These are phyloP conservation scores for Capitella teleta DNA, from an alignment of 1,140 invertebrate genomes.

Conservation along the genomic window DNA sequence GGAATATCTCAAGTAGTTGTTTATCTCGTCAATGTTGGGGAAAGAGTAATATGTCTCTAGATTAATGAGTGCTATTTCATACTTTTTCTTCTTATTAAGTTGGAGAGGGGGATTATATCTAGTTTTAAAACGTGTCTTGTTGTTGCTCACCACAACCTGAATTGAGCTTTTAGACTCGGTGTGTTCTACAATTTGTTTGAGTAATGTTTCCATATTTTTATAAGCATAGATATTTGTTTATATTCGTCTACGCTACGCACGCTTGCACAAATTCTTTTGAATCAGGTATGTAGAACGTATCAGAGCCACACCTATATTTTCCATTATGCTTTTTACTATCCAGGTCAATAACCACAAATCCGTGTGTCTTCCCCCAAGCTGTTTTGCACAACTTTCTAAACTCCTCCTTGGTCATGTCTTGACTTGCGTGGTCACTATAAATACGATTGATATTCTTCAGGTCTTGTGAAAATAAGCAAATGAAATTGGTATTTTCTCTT, in stretches of 20 bases:
- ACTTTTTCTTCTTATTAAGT: no score
- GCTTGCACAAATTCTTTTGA: not conserved
- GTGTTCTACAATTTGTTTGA: not conserved
- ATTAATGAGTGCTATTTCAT: no score
- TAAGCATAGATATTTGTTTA: no score
- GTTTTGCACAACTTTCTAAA: not conserved
- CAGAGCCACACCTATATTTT: not conserved
- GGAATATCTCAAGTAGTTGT: no score
- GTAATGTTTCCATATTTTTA: not conserved
- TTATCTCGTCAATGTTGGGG: not conserved
- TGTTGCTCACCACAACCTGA: not conserved
- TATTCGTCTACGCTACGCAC: no score
- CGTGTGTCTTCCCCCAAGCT: not conserved
- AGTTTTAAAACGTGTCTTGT: not conserved
- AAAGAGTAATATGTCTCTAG: no score
- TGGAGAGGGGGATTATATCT: not conserved
- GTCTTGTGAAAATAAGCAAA: not conserved
- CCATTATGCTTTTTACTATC: not conserved
- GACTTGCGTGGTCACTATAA: not conserved
- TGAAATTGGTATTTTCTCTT: not conserved
- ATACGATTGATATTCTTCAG: not conserved
- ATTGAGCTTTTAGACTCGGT: not conserved
- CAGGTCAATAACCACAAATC: not conserved
- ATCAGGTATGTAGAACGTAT: not conserved
- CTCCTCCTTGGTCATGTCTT: not conserved